Conservation (phyloP, 2,888 invertebrate genomes). For the Rugalucina vietnamica region DNA sequence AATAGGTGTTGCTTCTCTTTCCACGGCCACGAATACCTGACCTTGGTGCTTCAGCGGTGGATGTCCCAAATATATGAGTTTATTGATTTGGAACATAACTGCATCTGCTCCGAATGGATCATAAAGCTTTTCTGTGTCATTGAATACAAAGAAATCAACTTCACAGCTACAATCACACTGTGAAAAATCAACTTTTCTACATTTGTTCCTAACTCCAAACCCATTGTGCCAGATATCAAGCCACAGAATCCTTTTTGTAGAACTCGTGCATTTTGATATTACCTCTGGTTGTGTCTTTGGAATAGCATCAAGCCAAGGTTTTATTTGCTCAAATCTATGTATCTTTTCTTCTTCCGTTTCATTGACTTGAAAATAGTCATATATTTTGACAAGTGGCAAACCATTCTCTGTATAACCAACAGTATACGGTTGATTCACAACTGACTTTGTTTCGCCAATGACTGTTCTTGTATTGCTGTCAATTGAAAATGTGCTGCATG, state of each 20-base stretch:
- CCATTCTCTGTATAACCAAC: not conserved
- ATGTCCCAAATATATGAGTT: slow-evolving; percentile 10
- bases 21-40: slow-evolving; percentile 31
- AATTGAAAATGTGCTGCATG: too few relatives aligned
- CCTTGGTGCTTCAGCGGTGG: slow-evolving; percentile 6
- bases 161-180: slow-evolving; percentile 3
- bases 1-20: slow-evolving; percentile 14
- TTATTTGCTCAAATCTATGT: not conserved
- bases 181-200: not conserved
- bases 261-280: not conserved
- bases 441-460: too few relatives aligned
- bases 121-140: not conserved
- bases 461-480: too few relatives aligned
- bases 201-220: not conserved
- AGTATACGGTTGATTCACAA: too few relatives aligned
- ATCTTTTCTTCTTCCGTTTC: not conserved
- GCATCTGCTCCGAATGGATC: slow-evolving; percentile 25
- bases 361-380: not conserved
- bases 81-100: slow-evolving; percentile 19
- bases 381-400: not conserved
- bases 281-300: not conserved
- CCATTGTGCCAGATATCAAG: slow-evolving; percentile 18
- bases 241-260: slow-evolving; percentile 35
- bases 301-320: not conserved
- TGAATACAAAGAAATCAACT: slow-evolving; percentile 1